A percentile compares a stretch with the other conserved stretches of the same genome.
Evolutionary conservation across 37 sponge, comb jelly and placozoan species (phyloP).

Genomic region (Oscarella lobularis): DNA sequence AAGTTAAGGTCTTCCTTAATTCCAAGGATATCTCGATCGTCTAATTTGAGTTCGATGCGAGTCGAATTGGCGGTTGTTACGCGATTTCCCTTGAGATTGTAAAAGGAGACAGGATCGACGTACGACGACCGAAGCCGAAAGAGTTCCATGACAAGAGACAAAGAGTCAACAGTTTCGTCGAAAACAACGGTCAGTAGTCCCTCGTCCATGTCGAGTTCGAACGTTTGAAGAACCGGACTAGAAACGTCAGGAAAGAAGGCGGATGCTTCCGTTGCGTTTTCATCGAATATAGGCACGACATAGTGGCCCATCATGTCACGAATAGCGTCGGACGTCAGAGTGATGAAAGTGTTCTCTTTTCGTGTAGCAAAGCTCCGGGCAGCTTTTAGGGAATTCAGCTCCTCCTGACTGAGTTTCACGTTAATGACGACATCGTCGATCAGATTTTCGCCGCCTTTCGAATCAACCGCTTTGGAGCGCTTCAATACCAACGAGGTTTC

Average conservation of each 20-base stretch:
- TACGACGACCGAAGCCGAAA: constrained; percentile 33
- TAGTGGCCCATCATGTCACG: constrained; percentile 59
- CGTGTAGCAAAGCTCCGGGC: constrained; percentile 36
- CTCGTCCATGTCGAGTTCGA: constrained; percentile 59
- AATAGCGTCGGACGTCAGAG: constrained; percentile 32
- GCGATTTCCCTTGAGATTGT: constrained; percentile 16
- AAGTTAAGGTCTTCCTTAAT: constrained; percentile 52
- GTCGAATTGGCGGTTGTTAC: constrained; percentile 16
- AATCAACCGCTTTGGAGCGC: not conserved
- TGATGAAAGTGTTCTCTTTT: constrained; percentile 30
- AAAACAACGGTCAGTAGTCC: constrained; percentile 53
- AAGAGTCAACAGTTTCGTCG: constrained; percentile 64
- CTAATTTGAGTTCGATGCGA: constrained; percentile 31
- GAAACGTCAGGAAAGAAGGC: constrained; percentile 36
- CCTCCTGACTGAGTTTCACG: constrained; percentile 15
- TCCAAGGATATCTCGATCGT: constrained; percentile 36
- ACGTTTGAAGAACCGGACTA: constrained; percentile 31
- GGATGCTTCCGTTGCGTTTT: constrained; percentile 4
- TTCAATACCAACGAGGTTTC: no score
- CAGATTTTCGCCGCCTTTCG: constrained; percentile 15
- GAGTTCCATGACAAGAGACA: constrained; percentile 22
- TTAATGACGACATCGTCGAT: constrained; percentile 4
- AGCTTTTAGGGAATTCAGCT: constrained; percentile 43
- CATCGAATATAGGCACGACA: constrained; percentile 13
- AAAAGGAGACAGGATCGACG: constrained; percentile 11